Evolutionary conservation across 1,140 invertebrate species (phyloP), one percentile per base, ranked within the genome.

Genomic region (Globodera ellingtonae): DNA sequence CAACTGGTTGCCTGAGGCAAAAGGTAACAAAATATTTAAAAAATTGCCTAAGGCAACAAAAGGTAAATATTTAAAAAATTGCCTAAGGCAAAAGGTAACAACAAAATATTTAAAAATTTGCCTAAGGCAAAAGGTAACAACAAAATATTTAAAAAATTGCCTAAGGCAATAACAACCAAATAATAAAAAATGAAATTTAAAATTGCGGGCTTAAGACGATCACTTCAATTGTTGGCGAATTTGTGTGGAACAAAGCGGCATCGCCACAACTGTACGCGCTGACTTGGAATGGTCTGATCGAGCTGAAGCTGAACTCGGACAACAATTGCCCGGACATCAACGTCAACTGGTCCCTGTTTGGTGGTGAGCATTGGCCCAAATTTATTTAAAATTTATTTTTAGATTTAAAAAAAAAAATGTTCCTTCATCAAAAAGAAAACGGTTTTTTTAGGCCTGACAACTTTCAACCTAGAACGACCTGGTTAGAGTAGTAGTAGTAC

Each of bases 201-300:
- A 24, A 52, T 65, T 76, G 70, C 75, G 21, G 6, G 7, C 69
- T 81, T n/a, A 81, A 88, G 81, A 88, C 87, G 6, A 83, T 88
- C 24, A 89, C 88, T 18, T 84, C 89, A 18, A 83, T 89, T 71
- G 89, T 86, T 75, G 83, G 79, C n/a, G 86, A 89, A 48, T 88
- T 88, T 73, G 66, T 81, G 9, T 88, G 87, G 87, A 88, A 88
- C 77, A 80, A 81, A 50, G 78, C 87, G 1, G 71, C 84, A 9
- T 89, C 87, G 13, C 87, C 87, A 0, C 79, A 80, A 72, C 81
- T 88, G n/a, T 88, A 86, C 69, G 86, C 88, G 5, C 75, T 88
- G 0, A 88, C 87, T 6, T 88, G 87, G 87, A 88, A 88, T 80
- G 87, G 87, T 35, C 24, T 88, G 59, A 84, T 88, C 44, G 78